Conservation (phyloP, 2,113 vertebrate species). For the Chloebia gouldiae region DNA sequence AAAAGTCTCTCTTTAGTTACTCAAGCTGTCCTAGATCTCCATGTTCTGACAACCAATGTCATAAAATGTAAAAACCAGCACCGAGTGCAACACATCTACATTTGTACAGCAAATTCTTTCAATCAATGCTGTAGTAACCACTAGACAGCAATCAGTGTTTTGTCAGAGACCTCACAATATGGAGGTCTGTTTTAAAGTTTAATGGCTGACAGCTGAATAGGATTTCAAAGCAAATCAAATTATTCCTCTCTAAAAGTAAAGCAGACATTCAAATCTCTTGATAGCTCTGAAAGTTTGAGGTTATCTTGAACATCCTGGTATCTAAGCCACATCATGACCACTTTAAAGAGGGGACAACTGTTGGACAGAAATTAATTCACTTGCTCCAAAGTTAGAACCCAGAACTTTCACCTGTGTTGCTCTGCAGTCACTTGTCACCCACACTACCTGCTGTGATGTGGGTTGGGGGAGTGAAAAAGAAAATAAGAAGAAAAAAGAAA, state of each 20-base stretch:
- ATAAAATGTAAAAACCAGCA: not conserved
- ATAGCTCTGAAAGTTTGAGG: not conserved
- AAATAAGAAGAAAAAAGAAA: not conserved
- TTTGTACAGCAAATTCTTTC: not conserved
- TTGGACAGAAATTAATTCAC: not conserved
- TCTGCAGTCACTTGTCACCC: not conserved
- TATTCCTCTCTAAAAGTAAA: not conserved
- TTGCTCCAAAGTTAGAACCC: not conserved
- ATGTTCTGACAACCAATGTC: not conserved
- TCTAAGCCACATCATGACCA: not conserved
- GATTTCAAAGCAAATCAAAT: not conserved
- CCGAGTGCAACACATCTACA: not conserved
- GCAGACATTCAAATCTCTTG: not conserved
- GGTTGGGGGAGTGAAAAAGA: no score
- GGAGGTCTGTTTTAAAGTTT: not conserved
- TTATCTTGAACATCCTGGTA: not conserved
- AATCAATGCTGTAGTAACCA: not conserved
- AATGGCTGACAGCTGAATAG: not conserved
- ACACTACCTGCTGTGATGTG: not conserved
- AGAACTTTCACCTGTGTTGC: not conserved
- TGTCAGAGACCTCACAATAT: not conserved
- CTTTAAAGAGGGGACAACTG: not conserved
- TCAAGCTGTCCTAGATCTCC: not conserved
- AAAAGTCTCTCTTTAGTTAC: not conserved
- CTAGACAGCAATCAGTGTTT: not conserved